Evolutionary conservation across 1,140 invertebrate genomes (phyloP), one percentile per base, ranked within the genome.

Genomic region (Drosophila quadrilineata): DNA sequence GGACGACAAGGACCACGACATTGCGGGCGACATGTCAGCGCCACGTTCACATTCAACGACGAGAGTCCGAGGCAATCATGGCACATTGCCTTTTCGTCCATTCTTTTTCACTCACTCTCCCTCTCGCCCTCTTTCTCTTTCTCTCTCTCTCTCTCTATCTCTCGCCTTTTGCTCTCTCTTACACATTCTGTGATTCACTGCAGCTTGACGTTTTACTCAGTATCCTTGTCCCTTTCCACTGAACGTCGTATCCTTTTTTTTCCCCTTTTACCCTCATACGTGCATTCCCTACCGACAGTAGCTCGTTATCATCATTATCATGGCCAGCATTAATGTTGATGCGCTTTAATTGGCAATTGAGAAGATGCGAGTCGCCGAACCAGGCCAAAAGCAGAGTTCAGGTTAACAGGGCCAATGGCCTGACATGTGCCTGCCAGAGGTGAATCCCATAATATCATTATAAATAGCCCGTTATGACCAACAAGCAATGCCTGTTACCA

Each of bases 341-440:
- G 65, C 73, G 49, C 69, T 77, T 82, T 82, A 82, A 82, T 82
- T 82, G 77, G 33, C 77, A 82, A 82, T 82, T 85, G 73, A 84
- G 74, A 68, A 58, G 49, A 59, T 70, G 64, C 38, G 63, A 70
- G 57, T 62, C 43, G 53, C 41, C 38, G 54, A 35, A 33, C 21
- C 41, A 48, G 56, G 21, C 49, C 10, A 50, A 52, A 10, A 24
- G 2, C 17, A 19, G 26, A 6, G 8, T 4, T 9, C 45, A 21
- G 40, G 9, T n/a, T n/a, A 2, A 3, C 38, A 24, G 38, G 19
- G 8, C 3, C 22, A 43, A 26, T 63, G 38, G 35, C 17, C 28
- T 28, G 64, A 68, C 69, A 68, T 68, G 57, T 68, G 57, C 36
- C 48, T 36, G 22, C 48, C 14, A 41, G 46, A 53, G n/a, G 26